A percentile compares a stretch with the other conserved stretches of the same genome.
These are phyloP conservation scores for Alviniconcha marisindica DNA, from an alignment of 1,140 invertebrate species.

Conservation along the genomic window DNA sequence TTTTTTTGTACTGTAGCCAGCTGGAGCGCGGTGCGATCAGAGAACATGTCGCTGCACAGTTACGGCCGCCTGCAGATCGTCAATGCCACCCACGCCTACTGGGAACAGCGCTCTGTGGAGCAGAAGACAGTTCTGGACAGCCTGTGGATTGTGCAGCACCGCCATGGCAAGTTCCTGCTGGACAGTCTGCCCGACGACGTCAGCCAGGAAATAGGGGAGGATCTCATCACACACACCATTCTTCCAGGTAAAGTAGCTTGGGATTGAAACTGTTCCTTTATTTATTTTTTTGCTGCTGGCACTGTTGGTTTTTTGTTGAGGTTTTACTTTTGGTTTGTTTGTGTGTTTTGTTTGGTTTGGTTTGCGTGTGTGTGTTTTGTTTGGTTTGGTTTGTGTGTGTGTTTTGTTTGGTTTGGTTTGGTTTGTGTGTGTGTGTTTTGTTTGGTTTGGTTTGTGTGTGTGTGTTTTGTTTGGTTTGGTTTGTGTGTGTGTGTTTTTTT, in stretches of 20 bases:
- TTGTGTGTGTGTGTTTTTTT: too few relatives aligned
- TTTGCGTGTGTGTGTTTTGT: too few relatives aligned
- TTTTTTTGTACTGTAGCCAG: conserved; percentile 47
- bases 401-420: not conserved
- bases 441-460: too few relatives aligned
- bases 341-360: not conserved
- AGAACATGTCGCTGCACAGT: conserved; percentile 80
- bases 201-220: conserved; percentile 22
- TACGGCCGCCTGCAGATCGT: conserved; percentile 88
- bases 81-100: conserved; percentile 91
- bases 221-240: too few relatives aligned
- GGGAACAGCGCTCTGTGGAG: conserved; percentile 89
- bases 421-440: not conserved
- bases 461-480: too few relatives aligned
- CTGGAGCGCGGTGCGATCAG: conserved; percentile 80
- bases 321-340: not conserved
- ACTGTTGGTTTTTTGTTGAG: too few relatives aligned
- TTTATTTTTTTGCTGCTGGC: not conserved
- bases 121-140: conserved; percentile 54
- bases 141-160: conserved; percentile 60
- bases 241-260: not conserved
- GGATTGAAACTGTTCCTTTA: too few relatives aligned
- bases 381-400: too few relatives aligned
- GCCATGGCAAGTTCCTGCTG: conserved; percentile 54
- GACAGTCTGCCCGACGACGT: conserved; percentile 38